Evolutionary conservation across 2,113 vertebrate genomes (phyloP).

Genomic region (Pavo muticus): DNA sequence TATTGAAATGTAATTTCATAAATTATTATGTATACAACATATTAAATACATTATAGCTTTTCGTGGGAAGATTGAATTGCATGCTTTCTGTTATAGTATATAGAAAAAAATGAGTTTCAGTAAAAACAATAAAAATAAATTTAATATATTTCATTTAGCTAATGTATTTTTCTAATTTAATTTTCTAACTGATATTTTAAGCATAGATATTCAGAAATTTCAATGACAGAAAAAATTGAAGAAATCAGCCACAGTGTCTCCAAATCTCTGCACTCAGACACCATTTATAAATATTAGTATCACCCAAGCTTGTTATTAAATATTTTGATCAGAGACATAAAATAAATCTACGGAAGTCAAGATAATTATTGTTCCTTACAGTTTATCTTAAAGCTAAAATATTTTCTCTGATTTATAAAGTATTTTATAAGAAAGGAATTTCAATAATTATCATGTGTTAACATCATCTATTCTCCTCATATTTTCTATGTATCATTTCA

Average conservation of each 20-base stretch:
- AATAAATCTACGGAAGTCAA: background rate
- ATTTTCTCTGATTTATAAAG: background rate
- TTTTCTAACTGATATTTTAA: background rate
- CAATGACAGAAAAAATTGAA: background rate
- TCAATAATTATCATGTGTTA: background rate
- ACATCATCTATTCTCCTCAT: background rate
- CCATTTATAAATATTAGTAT: background rate
- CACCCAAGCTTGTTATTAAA: background rate
- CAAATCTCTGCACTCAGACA: fast-evolving
- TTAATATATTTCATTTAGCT: too few species aligned
- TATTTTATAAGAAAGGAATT: background rate
- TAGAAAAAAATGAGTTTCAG: background rate
- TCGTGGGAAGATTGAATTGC: background rate
- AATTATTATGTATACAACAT: background rate
- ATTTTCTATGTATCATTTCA: background rate
- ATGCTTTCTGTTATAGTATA: background rate
- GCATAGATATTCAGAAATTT: background rate
- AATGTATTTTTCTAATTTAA: background rate
- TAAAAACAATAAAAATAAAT: background rate
- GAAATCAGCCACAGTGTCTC: background rate
- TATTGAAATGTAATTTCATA: background rate
- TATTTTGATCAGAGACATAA: background rate
- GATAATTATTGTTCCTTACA: background rate
- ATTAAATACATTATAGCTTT: background rate
- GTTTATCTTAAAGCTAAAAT: background rate